Conservation (phyloP, 1,140 invertebrate species). For the Gonatopus flavifemur region DNA sequence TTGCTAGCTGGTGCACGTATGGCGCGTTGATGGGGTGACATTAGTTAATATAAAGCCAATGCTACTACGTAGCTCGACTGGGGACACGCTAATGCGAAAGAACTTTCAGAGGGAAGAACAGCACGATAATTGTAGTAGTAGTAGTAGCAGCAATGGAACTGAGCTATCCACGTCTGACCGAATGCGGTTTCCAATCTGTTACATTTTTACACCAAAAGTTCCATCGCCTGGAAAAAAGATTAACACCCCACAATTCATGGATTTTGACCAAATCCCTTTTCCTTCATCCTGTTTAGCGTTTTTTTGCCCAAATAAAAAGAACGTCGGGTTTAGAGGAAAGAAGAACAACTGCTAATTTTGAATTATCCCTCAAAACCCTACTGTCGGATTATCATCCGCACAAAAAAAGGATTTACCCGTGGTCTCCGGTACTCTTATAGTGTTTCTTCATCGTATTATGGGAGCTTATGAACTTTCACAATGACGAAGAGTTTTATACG, state of each 20-base stretch:
- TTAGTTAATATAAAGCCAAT: slow-evolving; percentile 55
- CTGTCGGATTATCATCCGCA: too few relatives aligned
- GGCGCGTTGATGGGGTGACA: slow-evolving; percentile 43
- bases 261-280: slow-evolving; percentile 4
- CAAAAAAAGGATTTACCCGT: too few relatives aligned
- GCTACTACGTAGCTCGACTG: too few relatives aligned
- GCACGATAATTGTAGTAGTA: slow-evolving; percentile 9
- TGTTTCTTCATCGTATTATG: too few relatives aligned
- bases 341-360: too few relatives aligned
- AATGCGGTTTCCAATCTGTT: slow-evolving; percentile 61
- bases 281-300: slow-evolving; percentile 24
- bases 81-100: slow-evolving; percentile 43
- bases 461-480: too few relatives aligned
- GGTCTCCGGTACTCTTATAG: too few relatives aligned
- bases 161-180: slow-evolving; percentile 39
- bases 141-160: not conserved
- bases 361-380: too few relatives aligned
- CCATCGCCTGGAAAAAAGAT: slow-evolving; percentile 37
- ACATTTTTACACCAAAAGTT: slow-evolving; percentile 45
- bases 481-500: too few relatives aligned
- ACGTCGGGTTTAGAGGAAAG: too few relatives aligned
- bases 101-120: slow-evolving; percentile 21
- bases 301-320: slow-evolving; percentile 17
- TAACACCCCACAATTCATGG: slow-evolving; percentile 30
- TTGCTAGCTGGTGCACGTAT: slow-evolving; percentile 44